Evolutionary conservation across 2,888 invertebrate species (phyloP).

Genomic region (Aphodius sticticus): DNA sequence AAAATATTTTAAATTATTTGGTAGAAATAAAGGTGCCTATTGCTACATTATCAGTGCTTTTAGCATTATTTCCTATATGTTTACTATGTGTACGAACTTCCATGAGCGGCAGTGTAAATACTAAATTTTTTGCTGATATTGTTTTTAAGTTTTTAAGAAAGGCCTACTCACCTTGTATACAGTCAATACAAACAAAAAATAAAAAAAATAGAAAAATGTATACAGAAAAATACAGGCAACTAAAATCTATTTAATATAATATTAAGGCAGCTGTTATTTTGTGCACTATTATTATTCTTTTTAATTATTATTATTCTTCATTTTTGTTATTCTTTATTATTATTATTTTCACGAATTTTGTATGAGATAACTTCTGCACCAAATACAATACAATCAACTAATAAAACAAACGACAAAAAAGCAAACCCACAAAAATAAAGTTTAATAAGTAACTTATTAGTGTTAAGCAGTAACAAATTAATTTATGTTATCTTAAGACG

Average conservation of each 20-base stretch:
- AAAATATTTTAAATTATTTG: too few relatives aligned
- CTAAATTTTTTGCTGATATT: too few relatives aligned
- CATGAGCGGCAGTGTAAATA: too few relatives aligned
- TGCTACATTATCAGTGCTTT: too few relatives aligned
- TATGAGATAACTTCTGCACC: neutral
- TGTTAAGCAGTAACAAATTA: conserved; percentile 25
- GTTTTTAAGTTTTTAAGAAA: too few relatives aligned
- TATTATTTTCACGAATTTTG: neutral
- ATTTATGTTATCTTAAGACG: conserved; percentile 15
- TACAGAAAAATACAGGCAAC: neutral
- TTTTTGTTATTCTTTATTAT: too few relatives aligned
- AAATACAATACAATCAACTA: neutral
- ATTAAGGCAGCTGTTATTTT: neutral
- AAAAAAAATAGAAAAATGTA: neutral
- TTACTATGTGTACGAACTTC: too few relatives aligned
- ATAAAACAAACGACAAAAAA: neutral
- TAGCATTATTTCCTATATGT: too few relatives aligned
- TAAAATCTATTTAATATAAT: neutral
- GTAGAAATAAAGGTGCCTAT: too few relatives aligned
- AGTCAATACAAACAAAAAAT: too few relatives aligned
- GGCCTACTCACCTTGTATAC: too few relatives aligned
- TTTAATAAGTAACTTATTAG: neutral
- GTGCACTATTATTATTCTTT: neutral
- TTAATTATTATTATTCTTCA: neutral
- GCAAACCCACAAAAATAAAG: neutral